Conservation (phyloP, 1,140 invertebrate genomes). For the Pantala flavescens region DNA sequence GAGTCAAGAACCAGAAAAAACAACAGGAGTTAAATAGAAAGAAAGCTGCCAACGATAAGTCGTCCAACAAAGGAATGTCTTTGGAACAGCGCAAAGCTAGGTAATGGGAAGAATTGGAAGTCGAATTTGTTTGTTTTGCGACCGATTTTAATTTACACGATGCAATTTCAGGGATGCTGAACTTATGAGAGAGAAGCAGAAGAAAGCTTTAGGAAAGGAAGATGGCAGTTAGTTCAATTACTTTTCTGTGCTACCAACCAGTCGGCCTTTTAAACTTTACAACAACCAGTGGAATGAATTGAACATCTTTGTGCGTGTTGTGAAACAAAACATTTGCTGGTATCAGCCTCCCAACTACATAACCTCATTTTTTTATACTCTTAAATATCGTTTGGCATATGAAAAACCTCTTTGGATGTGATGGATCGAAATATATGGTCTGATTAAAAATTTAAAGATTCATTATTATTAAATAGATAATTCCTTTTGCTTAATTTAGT, state of each 20-base stretch:
- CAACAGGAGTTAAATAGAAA: slow-evolving; percentile 54
- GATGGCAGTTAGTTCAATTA: not conserved
- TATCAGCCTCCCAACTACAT: not conserved
- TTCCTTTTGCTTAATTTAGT: no score
- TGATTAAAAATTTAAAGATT: not conserved
- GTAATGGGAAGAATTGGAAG: slow-evolving; percentile 32
- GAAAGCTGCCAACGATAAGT: slow-evolving; percentile 47
- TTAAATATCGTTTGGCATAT: not conserved
- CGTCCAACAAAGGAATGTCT: slow-evolving; percentile 56
- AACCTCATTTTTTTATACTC: not conserved
- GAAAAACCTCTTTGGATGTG: not conserved
- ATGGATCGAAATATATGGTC: not conserved
- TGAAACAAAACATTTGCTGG: not conserved
- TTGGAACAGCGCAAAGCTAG: slow-evolving; percentile 67
- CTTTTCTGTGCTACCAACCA: not conserved
- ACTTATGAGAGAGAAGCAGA: slow-evolving; percentile 68
- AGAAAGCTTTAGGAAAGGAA: slow-evolving; percentile 29
- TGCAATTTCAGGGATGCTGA: slow-evolving; percentile 59
- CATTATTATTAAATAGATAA: no score
- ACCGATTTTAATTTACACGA: slow-evolving; percentile 26
- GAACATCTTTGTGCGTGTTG: slow-evolving; percentile 8
- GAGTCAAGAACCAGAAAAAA: slow-evolving; percentile 72
- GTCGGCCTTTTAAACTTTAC: not conserved
- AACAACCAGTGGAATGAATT: not conserved
- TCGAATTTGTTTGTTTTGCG: slow-evolving; percentile 14